These are phyloP conservation scores for Narcine bancroftii DNA, from an alignment of 2,113 vertebrate species.

Conservation along the genomic window DNA sequence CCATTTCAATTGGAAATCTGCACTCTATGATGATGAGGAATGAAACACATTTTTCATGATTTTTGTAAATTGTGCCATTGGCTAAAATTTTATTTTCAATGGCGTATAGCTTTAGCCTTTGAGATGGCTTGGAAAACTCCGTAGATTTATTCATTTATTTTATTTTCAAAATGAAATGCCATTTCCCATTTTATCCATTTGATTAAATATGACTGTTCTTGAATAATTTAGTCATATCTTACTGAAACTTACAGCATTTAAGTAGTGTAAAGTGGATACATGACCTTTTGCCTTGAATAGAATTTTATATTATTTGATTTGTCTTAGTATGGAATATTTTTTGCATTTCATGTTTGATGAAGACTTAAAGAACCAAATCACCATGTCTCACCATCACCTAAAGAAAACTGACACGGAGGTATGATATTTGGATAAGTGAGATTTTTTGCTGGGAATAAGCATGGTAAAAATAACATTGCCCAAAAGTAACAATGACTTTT, in stretches of 20 bases:
- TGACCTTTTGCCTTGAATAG: not conserved
- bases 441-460: not conserved
- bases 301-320: not conserved
- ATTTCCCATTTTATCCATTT: not conserved
- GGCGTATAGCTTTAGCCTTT: not conserved
- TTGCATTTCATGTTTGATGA: conserved; percentile 38
- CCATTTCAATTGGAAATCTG: not conserved
- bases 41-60: not conserved
- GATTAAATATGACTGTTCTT: not conserved
- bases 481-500: not conserved
- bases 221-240: not conserved
- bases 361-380: conserved; percentile 71
- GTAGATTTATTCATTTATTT: not conserved
- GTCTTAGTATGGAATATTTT: conserved; percentile 36
- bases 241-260: not conserved
- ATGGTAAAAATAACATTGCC: not conserved
- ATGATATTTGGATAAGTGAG: conserved; percentile 36
- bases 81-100: not conserved
- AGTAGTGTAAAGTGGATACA: not conserved
- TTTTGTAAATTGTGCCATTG: not conserved
- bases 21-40: not conserved
- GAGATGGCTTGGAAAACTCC: not conserved
- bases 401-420: conserved; percentile 60
- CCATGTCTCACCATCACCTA: conserved; percentile 52
- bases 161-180: not conserved